These are phyloP conservation scores for Formica aserva DNA, from an alignment of 2,888 invertebrate genomes.

Conservation along the genomic window DNA sequence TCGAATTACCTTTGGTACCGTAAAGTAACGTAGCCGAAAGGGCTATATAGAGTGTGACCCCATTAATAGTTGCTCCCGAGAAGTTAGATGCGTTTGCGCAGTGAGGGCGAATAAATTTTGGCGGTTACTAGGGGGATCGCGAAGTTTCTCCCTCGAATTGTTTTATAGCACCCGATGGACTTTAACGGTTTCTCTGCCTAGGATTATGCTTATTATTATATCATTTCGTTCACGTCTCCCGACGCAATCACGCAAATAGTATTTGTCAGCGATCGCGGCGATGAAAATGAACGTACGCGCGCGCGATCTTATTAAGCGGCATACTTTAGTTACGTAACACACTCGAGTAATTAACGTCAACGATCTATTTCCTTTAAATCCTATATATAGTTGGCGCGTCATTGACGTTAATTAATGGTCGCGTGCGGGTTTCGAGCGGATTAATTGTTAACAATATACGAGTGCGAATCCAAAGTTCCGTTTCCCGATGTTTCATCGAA, in stretches of 20 bases:
- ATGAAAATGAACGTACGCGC: conserved; percentile 46
- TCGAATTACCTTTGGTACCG: conserved; percentile 68
- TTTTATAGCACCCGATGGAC: conserved; percentile 74
- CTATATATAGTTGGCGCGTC: neutral
- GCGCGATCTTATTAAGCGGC: conserved; percentile 54
- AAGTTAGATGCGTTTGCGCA: conserved; percentile 68
- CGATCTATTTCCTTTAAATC: conserved; percentile 35
- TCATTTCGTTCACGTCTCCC: conserved; percentile 12
- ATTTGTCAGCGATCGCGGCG: conserved; percentile 39
- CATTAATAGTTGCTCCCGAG: conserved; percentile 73
- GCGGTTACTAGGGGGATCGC: conserved; percentile 55
- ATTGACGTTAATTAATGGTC: conserved; percentile 31
- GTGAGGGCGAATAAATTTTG: conserved; percentile 69
- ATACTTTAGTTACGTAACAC: conserved; percentile 6
- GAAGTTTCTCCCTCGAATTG: conserved; percentile 74
- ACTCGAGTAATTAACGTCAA: conserved; percentile 31
- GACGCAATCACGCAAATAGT: conserved; percentile 29
- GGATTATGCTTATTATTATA: conserved; percentile 54
- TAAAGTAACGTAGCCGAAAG: conserved; percentile 69
- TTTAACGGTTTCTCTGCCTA: conserved; percentile 55
- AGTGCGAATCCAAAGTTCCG: conserved; percentile 27
- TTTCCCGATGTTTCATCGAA: conserved; percentile 8
- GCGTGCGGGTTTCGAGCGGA: neutral
- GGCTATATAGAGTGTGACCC: conserved; percentile 69
- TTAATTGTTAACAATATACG: conserved; percentile 32